Evolutionary conservation across 1,140 invertebrate species (phyloP).

Genomic region (Teleogryllus occipitalis): DNA sequence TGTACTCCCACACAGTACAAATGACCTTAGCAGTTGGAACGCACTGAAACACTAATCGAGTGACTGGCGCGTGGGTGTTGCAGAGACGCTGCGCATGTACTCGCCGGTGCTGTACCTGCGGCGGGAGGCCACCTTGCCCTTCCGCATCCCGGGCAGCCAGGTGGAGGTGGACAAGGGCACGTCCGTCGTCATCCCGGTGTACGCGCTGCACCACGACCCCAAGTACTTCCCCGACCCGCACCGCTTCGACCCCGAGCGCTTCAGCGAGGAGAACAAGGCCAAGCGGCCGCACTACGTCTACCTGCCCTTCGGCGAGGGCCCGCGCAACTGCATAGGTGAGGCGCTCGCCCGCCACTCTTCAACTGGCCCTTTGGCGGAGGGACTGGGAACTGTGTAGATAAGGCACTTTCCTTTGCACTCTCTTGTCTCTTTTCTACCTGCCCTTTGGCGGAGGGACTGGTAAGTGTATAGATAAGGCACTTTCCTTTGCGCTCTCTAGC

Average conservation of each 20-base stretch:
- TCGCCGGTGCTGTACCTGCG: conserved; percentile 39
- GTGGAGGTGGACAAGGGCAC: conserved; percentile 39
- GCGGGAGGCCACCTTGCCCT: conserved; percentile 39
- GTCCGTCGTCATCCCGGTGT: conserved; percentile 35
- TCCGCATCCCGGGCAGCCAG: conserved; percentile 37
- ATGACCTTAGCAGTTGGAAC: too few species aligned
- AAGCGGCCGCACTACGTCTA: conserved; percentile 32
- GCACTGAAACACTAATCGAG: too few species aligned
- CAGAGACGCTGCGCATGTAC: conserved; percentile 38
- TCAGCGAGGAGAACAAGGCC: conserved; percentile 36
- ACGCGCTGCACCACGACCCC: conserved; percentile 41
- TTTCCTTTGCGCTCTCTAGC: too few species aligned
- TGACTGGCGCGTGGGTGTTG: neutral
- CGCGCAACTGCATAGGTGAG: conserved; percentile 48
- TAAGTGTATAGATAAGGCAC: too few species aligned
- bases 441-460: too few species aligned
- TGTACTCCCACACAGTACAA: too few species aligned
- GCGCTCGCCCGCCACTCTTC: conserved; percentile 15
- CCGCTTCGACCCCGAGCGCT: conserved; percentile 55
- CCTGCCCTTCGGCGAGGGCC: conserved; percentile 51
- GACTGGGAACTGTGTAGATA: too few species aligned
- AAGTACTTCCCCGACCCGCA: conserved; percentile 50
- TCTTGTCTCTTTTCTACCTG: too few species aligned
- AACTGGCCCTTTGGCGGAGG: neutral
- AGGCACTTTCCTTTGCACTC: too few species aligned